phyloP scores from a whole-genome alignment of 2,888 invertebrate genomes.

The Theretra japonica region DNA sequence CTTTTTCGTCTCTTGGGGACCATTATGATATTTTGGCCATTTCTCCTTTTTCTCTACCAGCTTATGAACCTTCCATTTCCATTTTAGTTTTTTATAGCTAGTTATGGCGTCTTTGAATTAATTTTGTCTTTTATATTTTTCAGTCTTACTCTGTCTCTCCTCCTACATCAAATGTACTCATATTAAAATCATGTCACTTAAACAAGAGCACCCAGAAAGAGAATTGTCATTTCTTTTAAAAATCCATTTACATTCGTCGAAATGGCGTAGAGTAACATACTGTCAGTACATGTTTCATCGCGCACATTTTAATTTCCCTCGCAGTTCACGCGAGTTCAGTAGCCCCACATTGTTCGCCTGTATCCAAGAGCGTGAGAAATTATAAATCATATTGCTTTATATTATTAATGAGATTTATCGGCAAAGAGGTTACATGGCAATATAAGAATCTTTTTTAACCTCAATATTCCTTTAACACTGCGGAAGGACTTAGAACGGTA shows the following conservation, averaged over 20 bases:
- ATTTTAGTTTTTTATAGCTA: too few species aligned
- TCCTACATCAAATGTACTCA: too few species aligned
- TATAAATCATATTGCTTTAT: neutral
- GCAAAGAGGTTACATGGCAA: neutral
- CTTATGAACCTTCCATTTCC: too few species aligned
- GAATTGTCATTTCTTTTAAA: too few species aligned
- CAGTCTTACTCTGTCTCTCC: too few species aligned
- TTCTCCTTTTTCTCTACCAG: too few species aligned
- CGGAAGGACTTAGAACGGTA: neutral
- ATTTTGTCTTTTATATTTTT: too few species aligned
- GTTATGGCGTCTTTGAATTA: too few species aligned
- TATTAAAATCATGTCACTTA: too few species aligned
- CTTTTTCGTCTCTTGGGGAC: too few species aligned
- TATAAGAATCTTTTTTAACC: neutral
- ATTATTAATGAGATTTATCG: conserved; percentile 3
- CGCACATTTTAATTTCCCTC: neutral
- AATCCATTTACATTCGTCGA: neutral
- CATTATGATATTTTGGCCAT: too few species aligned
- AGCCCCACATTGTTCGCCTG: neutral
- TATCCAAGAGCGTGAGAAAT: conserved; percentile 3
- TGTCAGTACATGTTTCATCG: neutral
- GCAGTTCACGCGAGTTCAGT: neutral
- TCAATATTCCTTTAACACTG: neutral
- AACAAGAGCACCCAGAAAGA: too few species aligned
- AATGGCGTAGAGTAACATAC: neutral